Conservation (phyloP, 2,888 invertebrate species). For the Cephonodes hylas region DNA sequence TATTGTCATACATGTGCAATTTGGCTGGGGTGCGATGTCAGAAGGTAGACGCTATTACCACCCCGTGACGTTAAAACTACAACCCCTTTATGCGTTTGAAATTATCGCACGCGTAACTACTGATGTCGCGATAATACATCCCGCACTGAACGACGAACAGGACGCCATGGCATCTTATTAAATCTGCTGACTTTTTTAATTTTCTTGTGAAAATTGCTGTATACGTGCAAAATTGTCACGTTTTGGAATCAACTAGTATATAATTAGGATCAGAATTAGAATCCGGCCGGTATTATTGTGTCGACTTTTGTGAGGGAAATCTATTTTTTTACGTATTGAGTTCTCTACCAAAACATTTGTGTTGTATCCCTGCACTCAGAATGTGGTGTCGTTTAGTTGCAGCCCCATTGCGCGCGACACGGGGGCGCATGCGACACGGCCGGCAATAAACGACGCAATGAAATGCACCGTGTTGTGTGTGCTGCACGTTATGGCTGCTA, state of each 20-base stretch:
- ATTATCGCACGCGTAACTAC: slow-evolving; percentile 2
- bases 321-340: too few species aligned
- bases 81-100: background rate
- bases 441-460: background rate
- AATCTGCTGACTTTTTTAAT: too few species aligned
- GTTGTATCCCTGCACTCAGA: too few species aligned
- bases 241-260: too few species aligned
- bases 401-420: background rate
- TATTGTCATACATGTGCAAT: slow-evolving; percentile 3
- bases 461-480: background rate
- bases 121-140: background rate
- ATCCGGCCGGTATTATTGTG: too few species aligned
- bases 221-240: too few species aligned
- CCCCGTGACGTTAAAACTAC: background rate
- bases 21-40: background rate
- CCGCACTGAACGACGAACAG: too few species aligned
- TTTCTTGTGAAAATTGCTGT: too few species aligned
- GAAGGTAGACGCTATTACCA: background rate
- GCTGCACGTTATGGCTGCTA: background rate
- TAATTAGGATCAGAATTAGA: too few species aligned
- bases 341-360: too few species aligned
- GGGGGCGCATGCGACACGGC: background rate
- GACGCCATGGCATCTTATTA: too few species aligned
- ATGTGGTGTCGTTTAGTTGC: background rate
- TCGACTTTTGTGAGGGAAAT: too few species aligned